Conservation (phyloP, 2,888 invertebrate genomes). For the Nomada fabriciana region DNA sequence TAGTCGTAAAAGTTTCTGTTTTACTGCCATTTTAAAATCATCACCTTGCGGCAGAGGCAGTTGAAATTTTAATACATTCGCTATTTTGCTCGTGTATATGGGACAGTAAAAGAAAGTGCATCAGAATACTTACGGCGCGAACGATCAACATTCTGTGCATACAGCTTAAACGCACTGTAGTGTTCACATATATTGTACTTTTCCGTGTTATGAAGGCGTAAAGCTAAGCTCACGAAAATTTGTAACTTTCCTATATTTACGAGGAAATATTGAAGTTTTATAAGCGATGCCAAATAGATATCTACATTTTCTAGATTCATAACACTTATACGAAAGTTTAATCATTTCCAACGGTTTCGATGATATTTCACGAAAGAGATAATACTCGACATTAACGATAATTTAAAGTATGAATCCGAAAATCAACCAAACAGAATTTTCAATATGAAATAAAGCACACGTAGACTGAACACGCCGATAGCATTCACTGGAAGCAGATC, state of each 20-base stretch:
- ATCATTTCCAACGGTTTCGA: no score
- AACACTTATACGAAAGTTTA: no score
- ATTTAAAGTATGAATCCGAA: no score
- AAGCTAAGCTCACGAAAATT: constrained; percentile 11
- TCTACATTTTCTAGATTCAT: no score
- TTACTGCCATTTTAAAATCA: constrained; percentile 13
- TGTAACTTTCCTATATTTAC: background rate
- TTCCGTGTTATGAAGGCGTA: background rate
- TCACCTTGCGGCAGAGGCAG: background rate
- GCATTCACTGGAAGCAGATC: no score
- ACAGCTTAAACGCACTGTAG: constrained; percentile 8
- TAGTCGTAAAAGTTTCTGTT: constrained; percentile 16
- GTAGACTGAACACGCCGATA: no score
- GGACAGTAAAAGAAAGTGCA: constrained; percentile 14
- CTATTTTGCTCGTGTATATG: constrained; percentile 6
- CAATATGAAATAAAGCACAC: no score
- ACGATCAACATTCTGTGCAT: constrained; percentile 22
- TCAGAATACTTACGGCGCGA: constrained; percentile 21
- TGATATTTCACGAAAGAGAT: no score
- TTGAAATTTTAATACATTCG: constrained; percentile 31
- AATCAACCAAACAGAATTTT: no score
- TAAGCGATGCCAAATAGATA: no score
- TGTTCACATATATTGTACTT: constrained; percentile 17
- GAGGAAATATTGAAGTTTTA: background rate
- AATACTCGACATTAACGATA: no score